Evolutionary conservation across 1,140 invertebrate species (phyloP).

Genomic region (Popillia japonica): DNA sequence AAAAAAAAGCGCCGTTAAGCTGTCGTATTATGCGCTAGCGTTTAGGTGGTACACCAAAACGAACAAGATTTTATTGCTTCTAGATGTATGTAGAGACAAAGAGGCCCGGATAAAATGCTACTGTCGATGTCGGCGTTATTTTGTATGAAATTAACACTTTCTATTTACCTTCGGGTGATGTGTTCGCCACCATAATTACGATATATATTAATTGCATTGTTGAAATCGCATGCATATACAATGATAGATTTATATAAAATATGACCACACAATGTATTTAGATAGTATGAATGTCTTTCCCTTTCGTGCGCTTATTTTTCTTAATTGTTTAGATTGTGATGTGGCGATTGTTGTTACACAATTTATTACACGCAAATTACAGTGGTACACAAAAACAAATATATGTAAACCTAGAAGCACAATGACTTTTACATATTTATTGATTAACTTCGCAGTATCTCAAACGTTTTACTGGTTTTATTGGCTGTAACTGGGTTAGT

Average conservation of each 20-base stretch:
- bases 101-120: conserved; percentile 7
- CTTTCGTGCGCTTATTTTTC: background rate
- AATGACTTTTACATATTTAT: too few species aligned
- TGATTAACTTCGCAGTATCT: too few species aligned
- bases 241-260: background rate
- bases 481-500: too few species aligned
- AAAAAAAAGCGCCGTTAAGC: conserved; percentile 9
- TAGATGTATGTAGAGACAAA: background rate
- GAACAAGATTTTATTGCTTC: conserved; percentile 1
- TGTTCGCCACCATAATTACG: conserved; percentile 2
- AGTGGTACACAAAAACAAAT: too few species aligned
- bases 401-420: too few species aligned
- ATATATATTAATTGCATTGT: conserved; percentile 31
- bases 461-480: too few species aligned
- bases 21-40: background rate
- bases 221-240: background rate
- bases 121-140: background rate
- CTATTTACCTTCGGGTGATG: conserved; percentile 31
- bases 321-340: background rate
- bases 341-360: background rate
- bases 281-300: background rate
- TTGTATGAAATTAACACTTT: conserved; percentile 28
- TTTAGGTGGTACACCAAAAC: background rate
- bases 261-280: background rate
- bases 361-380: background rate